Evolutionary conservation across 2,888 invertebrate genomes (phyloP).

Genomic region (Nasonia oneida): DNA sequence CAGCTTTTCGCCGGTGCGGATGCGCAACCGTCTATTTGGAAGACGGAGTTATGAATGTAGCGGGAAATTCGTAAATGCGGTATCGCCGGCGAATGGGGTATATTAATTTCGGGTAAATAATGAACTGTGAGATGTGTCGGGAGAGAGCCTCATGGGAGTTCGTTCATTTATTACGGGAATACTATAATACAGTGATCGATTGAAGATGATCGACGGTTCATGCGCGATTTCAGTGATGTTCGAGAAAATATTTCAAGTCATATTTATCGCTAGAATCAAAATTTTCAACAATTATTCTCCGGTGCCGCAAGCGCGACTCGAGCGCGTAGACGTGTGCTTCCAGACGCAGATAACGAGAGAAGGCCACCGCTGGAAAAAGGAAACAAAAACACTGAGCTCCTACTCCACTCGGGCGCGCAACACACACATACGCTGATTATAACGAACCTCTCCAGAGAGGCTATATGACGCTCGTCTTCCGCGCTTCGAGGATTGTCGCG

Average conservation of each 20-base stretch:
- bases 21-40: constrained; percentile 10
- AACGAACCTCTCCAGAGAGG: not conserved
- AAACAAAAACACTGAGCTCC: not conserved
- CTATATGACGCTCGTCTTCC: constrained; percentile 9
- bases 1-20: not conserved
- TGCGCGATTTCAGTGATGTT: no score
- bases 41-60: constrained; percentile 42
- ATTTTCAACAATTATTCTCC: no score
- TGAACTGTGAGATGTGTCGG: not conserved
- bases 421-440: not conserved
- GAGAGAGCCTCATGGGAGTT: not conserved
- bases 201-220: no score
- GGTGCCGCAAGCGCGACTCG: no score
- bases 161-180: not conserved
- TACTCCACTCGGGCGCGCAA: not conserved
- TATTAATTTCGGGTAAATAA: constrained; percentile 9
- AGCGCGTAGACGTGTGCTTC: not conserved
- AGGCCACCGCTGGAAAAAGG: not conserved
- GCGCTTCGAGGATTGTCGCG: constrained; percentile 39
- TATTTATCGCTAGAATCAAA: no score
- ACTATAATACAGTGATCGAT: no score
- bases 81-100: not conserved
- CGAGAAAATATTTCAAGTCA: no score
- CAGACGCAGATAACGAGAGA: constrained; percentile 7
- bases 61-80: constrained; percentile 26